Evolutionary conservation across 2,888 invertebrate species (phyloP).

Genomic region (Leucozona laternaria): DNA sequence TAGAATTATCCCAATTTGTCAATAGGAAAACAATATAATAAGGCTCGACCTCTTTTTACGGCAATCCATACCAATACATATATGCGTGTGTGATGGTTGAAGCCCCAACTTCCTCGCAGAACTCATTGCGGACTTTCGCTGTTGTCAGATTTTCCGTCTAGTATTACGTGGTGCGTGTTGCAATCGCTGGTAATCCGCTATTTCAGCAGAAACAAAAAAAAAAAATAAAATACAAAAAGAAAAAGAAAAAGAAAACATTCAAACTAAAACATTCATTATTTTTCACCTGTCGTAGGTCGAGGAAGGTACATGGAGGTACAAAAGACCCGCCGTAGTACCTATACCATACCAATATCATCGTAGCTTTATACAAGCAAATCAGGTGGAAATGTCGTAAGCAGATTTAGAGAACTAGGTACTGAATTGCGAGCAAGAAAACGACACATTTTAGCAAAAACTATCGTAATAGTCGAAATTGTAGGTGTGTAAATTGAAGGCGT

Average conservation of each 20-base stretch:
- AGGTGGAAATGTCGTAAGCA: constrained; percentile 62
- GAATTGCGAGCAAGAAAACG: constrained; percentile 21
- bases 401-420: constrained; percentile 19
- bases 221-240: neutral
- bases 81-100: constrained; percentile 53
- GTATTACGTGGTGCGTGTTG: constrained; percentile 52
- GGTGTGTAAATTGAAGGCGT: constrained; percentile 22
- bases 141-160: constrained; percentile 59
- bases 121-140: constrained; percentile 35
- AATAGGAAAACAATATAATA: constrained; percentile 11
- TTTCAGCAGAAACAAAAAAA: constrained; percentile 12
- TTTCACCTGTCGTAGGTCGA: constrained; percentile 20
- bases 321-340: neutral
- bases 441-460: constrained; percentile 1
- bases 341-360: neutral
- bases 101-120: constrained; percentile 51
- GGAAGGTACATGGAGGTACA: constrained; percentile 44
- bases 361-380: constrained; percentile 46
- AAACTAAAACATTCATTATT: constrained; percentile 34
- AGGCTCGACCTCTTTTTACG: constrained; percentile 22
- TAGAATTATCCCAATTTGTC: constrained; percentile 60
- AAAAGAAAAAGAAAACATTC: neutral
- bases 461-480: constrained; percentile 10
- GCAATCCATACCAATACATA: neutral
- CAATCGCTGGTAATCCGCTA: constrained; percentile 44